A percentile compares a stretch with the other conserved stretches of the same genome.
phyloP scores from a whole-genome alignment of 2,113 vertebrate genomes.

The Epinephelus lanceolatus region DNA sequence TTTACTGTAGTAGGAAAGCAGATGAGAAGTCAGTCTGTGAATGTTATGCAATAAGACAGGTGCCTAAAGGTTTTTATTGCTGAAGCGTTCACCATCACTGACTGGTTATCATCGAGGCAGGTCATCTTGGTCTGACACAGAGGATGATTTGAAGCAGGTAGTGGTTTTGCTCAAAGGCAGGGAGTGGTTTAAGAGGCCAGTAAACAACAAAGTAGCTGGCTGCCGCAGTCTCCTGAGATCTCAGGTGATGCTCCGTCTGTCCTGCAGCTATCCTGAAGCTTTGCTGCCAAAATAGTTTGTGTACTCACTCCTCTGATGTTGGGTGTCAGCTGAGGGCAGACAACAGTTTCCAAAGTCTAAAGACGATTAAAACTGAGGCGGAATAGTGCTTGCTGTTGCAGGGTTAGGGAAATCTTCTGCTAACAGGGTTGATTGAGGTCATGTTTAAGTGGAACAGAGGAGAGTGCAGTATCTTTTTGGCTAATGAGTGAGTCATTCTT shows the following conservation, averaged over 20 bases:
- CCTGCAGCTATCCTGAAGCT: slow-evolving; percentile 42
- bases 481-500: slow-evolving; percentile 26
- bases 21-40: not conserved
- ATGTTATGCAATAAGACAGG: not conserved
- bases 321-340: slow-evolving; percentile 14
- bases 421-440: slow-evolving; percentile 25
- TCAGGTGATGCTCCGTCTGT: slow-evolving; percentile 46
- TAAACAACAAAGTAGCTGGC: slow-evolving; percentile 46
- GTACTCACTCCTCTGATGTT: slow-evolving; percentile 10
- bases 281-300: slow-evolving; percentile 44
- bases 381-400: slow-evolving; percentile 21
- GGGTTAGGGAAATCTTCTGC: not conserved
- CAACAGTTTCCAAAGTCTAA: slow-evolving; percentile 12
- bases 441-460: slow-evolving; percentile 4
- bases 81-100: not conserved
- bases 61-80: slow-evolving; percentile 13
- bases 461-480: not conserved
- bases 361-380: slow-evolving; percentile 8
- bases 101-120: not conserved
- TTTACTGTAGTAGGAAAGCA: not conserved
- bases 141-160: not conserved
- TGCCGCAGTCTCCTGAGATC: slow-evolving; percentile 47
- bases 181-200: slow-evolving; percentile 24
- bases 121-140: slow-evolving; percentile 1
- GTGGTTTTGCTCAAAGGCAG: slow-evolving; percentile 1